These are phyloP conservation scores for Dicyrtoma fusca DNA, from an alignment of 2,888 invertebrate species.

Conservation along the genomic window DNA sequence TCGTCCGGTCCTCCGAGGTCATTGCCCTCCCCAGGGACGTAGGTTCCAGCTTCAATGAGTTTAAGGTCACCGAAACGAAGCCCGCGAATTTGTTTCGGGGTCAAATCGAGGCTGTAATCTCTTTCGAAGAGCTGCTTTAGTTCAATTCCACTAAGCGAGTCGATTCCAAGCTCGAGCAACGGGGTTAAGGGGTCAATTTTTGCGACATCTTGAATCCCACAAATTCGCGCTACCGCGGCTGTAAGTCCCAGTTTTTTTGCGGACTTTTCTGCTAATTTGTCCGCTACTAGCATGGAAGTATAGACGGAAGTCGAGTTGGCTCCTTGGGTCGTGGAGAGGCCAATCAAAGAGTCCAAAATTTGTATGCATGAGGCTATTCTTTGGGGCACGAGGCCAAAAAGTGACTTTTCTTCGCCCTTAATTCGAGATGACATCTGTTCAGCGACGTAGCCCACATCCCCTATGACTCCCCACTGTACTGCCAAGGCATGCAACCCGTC, in stretches of 20 bases:
- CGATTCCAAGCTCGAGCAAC: constrained; percentile 91
- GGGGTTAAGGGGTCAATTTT: constrained; percentile 60
- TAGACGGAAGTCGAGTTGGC: constrained; percentile 58
- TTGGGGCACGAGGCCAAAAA: constrained; percentile 78
- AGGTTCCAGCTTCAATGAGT: constrained; percentile 60
- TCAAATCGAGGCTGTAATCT: constrained; percentile 83
- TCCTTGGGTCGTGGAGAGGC: background rate
- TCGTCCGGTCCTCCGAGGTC: constrained; percentile 68
- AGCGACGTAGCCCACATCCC: constrained; percentile 65
- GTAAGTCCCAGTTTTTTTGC: background rate
- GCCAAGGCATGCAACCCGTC: background rate
- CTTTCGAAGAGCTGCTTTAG: constrained; percentile 90
- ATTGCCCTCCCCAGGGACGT: constrained; percentile 69
- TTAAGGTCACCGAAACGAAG: constrained; percentile 73
- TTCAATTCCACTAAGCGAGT: constrained; percentile 96
- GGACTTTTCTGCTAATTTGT: background rate
- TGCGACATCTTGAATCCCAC: constrained; percentile 11
- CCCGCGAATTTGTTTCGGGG: constrained; percentile 81
- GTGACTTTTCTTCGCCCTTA: constrained; percentile 69
- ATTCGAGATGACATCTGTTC: constrained; percentile 62
- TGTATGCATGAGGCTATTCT: constrained; percentile 79
- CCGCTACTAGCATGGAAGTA: constrained; percentile 14
- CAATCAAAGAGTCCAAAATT: constrained; percentile 62
- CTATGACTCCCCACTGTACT: constrained; percentile 64
- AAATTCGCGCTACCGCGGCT: background rate